Evolutionary conservation across 2,113 vertebrate species (phyloP).

Genomic region (Hucho hucho): DNA sequence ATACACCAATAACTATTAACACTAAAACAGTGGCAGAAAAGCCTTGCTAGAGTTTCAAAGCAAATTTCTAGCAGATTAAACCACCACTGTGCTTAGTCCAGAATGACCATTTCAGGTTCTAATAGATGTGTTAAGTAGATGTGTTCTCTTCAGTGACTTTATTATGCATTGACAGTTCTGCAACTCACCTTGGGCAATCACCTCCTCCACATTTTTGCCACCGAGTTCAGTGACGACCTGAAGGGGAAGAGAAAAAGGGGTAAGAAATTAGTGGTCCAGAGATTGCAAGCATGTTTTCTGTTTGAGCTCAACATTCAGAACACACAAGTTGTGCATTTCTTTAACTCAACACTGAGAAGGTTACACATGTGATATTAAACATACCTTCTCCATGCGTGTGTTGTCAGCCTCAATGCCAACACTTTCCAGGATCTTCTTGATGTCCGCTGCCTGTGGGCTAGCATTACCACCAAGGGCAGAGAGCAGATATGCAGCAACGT

Average conservation of each 20-base stretch:
- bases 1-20: constrained; percentile 21
- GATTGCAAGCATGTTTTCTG: neutral
- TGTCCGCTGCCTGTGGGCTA: constrained; percentile 78
- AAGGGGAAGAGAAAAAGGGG: neutral
- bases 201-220: constrained; percentile 91
- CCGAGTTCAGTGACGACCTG: constrained; percentile 90
- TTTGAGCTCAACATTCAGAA: too few species aligned
- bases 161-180: neutral
- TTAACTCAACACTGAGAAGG: too few species aligned
- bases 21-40: constrained; percentile 6
- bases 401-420: constrained; percentile 90
- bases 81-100: neutral
- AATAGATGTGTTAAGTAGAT: too few species aligned
- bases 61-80: too few species aligned
- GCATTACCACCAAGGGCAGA: constrained; percentile 85
- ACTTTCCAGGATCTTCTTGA: constrained; percentile 93
- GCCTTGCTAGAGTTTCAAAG: too few species aligned
- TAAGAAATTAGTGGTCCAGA: neutral
- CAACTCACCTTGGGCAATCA: constrained; percentile 89
- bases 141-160: too few species aligned
- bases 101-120: neutral
- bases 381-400: constrained; percentile 84
- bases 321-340: too few species aligned
- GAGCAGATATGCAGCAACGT: constrained; percentile 90
- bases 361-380: neutral